Percentiles rank a stretch among this genome's conserved stretches.
phyloP scores from a whole-genome alignment of 2,113 vertebrate genomes.

The Trematocara zebra region DNA sequence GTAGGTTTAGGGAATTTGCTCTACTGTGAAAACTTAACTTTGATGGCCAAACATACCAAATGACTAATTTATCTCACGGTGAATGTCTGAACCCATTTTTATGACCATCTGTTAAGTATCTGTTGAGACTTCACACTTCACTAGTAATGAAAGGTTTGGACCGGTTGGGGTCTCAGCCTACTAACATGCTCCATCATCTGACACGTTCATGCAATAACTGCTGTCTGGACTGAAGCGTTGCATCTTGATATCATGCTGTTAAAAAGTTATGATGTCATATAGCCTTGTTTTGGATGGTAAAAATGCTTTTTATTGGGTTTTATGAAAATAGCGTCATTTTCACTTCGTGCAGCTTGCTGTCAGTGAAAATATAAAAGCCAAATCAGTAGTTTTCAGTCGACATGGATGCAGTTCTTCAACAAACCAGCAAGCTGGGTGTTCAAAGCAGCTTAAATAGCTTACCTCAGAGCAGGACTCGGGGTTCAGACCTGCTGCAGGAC shows the following conservation, averaged over 20 bases:
- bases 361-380: background rate
- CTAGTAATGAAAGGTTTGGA: background rate
- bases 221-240: background rate
- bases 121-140: background rate
- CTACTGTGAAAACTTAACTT: background rate
- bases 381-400: background rate
- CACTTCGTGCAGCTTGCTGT: rapidly evolving
- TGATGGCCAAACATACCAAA: background rate
- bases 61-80: background rate
- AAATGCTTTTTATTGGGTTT: background rate
- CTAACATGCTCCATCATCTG: background rate
- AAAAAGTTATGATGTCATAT: background rate
- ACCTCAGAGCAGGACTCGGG: background rate
- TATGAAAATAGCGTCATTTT: background rate
- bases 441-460: background rate
- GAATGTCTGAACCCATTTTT: background rate
- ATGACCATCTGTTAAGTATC: background rate
- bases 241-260: background rate
- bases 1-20: background rate
- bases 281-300: background rate
- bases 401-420: rapidly evolving
- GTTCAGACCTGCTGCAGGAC: background rate
- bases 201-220: background rate
- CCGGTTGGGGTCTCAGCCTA: background rate
- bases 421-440: background rate